Evolutionary conservation across 2,888 invertebrate genomes (phyloP), one percentile per base, ranked within the genome.

Genomic region (Timema cristinae): DNA sequence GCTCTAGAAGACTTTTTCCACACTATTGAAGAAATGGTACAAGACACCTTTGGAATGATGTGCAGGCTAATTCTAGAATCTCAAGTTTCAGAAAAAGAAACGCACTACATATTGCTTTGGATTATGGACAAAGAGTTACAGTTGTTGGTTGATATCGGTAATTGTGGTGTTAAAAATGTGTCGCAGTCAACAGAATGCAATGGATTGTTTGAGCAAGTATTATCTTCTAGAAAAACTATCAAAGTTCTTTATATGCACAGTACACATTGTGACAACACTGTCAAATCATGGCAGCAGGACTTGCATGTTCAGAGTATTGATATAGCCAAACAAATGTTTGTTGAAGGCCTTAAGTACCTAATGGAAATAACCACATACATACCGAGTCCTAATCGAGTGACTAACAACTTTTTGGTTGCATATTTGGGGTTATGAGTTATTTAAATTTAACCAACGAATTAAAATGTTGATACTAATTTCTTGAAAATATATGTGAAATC

Each of bases 121-220:
- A 81, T 89, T 1, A 84, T 89, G 80, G 89, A 89, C 77, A 87
- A 86, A 77, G 84, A 86, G 73, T 79, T 89, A 13, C 83, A 86
- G 78, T 82, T 89, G 13, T 78, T 86, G 13, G 76, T 79, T 50
- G 75, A 77, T 66, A 11, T 32, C 59, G 49, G 63, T 68, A 70
- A 69, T 68, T 61, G 56, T 71, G 66, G 32, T 32, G 32, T 32
- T 32, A 32, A 32, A 32, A 32, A 32, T 32, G 32, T 32, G 32
- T 32, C 32, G 2, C 32, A 32, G 32, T 32, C 32, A 32, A 32
- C 32, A 32, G 32, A 32, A 32, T 32, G 32, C 32, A 32, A 32
- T 32, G 32, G 32, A n/a, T 51, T 10, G 10, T 7, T 69, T 51
- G 51, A 71, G 15, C 69, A 50, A 47, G 48, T 67, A 66, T 76